These are phyloP conservation scores for Bradynema listronoti DNA, from an alignment of 1,140 invertebrate genomes.

Conservation along the genomic window DNA sequence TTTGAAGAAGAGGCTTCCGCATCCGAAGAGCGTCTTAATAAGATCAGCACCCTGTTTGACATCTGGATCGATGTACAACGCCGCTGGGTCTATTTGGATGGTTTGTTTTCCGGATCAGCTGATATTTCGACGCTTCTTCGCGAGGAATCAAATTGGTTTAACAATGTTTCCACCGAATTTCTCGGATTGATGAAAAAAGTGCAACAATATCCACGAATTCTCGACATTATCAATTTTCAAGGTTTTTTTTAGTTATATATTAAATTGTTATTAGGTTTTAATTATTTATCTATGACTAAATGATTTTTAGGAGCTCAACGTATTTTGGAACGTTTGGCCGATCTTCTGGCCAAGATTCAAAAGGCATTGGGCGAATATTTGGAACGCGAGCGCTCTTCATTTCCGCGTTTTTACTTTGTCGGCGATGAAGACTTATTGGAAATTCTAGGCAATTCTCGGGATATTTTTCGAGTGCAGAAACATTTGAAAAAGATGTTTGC, in stretches of 20 bases:
- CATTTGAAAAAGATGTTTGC: conserved; percentile 99
- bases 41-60: conserved; percentile 68
- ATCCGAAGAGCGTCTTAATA: conserved; percentile 98
- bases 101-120: conserved; percentile 93
- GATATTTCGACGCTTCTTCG: conserved; percentile 96
- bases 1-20: conserved; percentile 97
- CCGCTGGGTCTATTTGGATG: conserved; percentile 97
- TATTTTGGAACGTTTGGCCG: conserved; percentile 91
- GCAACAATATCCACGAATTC: conserved; percentile 86
- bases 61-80: conserved; percentile 99
- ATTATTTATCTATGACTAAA: neutral
- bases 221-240: conserved; percentile 95
- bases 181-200: conserved; percentile 28
- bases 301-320: conserved; percentile 69
- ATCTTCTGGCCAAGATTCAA: conserved; percentile 95
- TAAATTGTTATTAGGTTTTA: no score
- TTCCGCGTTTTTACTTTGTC: conserved; percentile 97
- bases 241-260: conserved; percentile 4
- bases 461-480: conserved; percentile 90
- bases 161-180: conserved; percentile 29
- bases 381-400: conserved; percentile 92
- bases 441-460: conserved; percentile 99
- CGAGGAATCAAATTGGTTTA: conserved; percentile 55
- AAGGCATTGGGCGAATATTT: conserved; percentile 98
- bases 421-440: conserved; percentile 98